A percentile compares a stretch with the other conserved stretches of the same genome.
Evolutionary conservation across 2,888 invertebrate species (phyloP).

Genomic region (Hoplodrina blanda): DNA sequence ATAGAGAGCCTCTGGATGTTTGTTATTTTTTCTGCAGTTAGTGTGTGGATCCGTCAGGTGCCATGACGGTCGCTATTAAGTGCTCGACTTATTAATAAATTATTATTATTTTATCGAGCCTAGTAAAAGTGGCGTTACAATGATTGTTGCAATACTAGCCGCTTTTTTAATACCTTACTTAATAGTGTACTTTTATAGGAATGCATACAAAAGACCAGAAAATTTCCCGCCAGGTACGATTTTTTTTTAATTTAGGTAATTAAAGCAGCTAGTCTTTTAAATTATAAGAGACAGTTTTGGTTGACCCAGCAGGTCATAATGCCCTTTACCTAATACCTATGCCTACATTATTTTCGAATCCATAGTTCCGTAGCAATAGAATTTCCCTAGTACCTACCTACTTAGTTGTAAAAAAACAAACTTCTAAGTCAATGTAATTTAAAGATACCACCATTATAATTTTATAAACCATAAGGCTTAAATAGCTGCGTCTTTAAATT

Average conservation of each 20-base stretch:
- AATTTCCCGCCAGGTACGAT: slow-evolving; percentile 91
- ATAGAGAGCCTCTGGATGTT: slow-evolving; percentile 5
- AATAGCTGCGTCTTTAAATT: no score
- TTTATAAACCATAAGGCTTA: no score
- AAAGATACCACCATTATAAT: no score
- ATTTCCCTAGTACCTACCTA: no score
- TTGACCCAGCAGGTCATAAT: no score
- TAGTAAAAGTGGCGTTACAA: slow-evolving; percentile 51
- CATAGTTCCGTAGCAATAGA: no score
- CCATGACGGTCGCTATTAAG: slow-evolving; percentile 9
- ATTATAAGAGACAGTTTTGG: no score
- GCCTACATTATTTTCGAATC: no score
- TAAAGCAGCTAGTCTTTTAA: no score
- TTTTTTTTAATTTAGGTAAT: not conserved
- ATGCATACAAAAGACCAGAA: slow-evolving; percentile 82
- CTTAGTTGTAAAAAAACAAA: no score
- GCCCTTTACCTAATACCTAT: no score
- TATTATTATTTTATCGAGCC: slow-evolving; percentile 13
- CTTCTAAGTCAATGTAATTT: no score
- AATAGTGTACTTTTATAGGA: slow-evolving; percentile 76
- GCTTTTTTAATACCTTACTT: slow-evolving; percentile 75
- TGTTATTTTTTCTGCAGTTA: slow-evolving; percentile 28
- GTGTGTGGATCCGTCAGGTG: not conserved
- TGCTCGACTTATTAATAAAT: slow-evolving; percentile 11
- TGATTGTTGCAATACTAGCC: slow-evolving; percentile 76